Base-by-base conservation (phyloP, 1,140 invertebrate genomes). In the Oryzaephilus surinamensis region DNA sequence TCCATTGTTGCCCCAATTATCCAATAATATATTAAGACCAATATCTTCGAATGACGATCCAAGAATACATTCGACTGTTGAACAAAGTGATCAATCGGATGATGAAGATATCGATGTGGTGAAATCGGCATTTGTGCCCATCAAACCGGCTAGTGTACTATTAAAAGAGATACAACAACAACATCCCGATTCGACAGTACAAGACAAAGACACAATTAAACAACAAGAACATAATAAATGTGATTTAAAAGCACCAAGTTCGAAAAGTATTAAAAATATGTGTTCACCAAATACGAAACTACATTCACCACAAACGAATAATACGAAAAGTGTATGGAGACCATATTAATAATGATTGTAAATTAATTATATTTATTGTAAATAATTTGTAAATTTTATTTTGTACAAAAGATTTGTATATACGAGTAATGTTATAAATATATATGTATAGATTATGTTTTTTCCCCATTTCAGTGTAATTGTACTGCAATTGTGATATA, bases 81-180 rank as follows among this genome's bases (percentile, higher is more conserved):
- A 77, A 30, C 70, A 73, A 24, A 28, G 62, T 20, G 74, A 73
- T 44, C 41, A 54, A 26, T 64, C 66, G 24, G 72, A 28, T 17
- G 75, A 78, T 37, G 76, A 79, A 50, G 71, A 72, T 28, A 77
- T 79, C 42, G 81, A 84, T 42, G 81, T 84, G 24, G 74, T 82
- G 0, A 79, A 80, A 54, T 84, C 79, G 12, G 81, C 81, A 18
- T 84, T 82, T 58, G 72, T 71, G 1, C 72, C 71, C 0, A 68
- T 74, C 17, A 61, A 73, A 48, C 69, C 70, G 1, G 66, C 69
- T n/a, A 61, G 61, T 39, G 51, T 47, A 16, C 52, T 49, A 20
- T 35, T 58, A 2, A 52, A 52, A 46, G 63, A 65, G 44, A 63
- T 66, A 2, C 70, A 63, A 54, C n/a, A n/a, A n/a, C n/a, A n/a